Conservation (phyloP, 37 sponge, comb jelly and placozoan genomes). For the Oscarella lobularis region DNA sequence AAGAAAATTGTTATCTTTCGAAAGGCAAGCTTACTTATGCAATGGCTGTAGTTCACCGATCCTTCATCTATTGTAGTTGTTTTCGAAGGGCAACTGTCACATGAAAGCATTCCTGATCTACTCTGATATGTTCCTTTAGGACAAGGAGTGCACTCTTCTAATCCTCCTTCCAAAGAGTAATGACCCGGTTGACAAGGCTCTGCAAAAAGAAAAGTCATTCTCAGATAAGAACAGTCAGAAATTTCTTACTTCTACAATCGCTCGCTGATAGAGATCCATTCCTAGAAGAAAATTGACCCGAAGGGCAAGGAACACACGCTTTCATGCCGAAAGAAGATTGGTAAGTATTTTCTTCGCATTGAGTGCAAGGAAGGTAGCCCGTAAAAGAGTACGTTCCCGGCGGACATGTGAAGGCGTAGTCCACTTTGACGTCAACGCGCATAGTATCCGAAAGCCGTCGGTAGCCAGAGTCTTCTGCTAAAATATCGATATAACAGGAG, state of each 20-base stretch:
- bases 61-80: not conserved
- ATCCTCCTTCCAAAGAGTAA: not conserved
- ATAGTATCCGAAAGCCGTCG: not conserved
- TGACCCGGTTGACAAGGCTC: not conserved
- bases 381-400: not conserved
- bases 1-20: too few species aligned
- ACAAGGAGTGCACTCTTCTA: constrained; percentile 1
- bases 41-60: not conserved
- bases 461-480: not conserved
- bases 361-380: too few species aligned
- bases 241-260: too few species aligned
- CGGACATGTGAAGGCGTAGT: not conserved
- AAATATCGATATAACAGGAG: not conserved
- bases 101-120: not conserved
- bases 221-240: too few species aligned
- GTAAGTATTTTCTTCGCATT: too few species aligned
- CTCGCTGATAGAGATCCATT: too few species aligned
- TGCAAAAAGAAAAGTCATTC: too few species aligned
- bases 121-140: not conserved
- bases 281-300: too few species aligned
- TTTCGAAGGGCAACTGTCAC: not conserved
- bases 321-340: too few species aligned
- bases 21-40: not conserved
- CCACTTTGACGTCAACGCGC: not conserved
- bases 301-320: too few species aligned